These are phyloP conservation scores for Cariama cristata DNA, from an alignment of 2,113 vertebrate species.

Conservation along the genomic window DNA sequence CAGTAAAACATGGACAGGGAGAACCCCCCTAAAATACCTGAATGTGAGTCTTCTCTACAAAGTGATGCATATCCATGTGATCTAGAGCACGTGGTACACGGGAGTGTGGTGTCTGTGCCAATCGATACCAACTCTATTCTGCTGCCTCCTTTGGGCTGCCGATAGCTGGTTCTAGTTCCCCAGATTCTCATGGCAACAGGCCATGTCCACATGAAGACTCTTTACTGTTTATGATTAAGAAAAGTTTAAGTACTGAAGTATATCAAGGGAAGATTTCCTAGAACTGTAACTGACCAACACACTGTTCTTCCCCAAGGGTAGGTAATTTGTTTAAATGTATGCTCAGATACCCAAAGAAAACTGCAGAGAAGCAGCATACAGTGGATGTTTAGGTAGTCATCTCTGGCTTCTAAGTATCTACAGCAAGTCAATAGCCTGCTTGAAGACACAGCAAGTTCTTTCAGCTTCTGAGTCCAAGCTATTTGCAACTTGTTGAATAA, in stretches of 20 bases:
- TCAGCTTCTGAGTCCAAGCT: background rate
- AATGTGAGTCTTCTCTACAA: background rate
- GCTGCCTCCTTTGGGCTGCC: background rate
- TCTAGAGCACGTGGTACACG: background rate
- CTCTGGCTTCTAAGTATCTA: background rate
- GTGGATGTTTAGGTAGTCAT: background rate
- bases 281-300: background rate
- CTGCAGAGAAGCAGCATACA: background rate
- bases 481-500: background rate
- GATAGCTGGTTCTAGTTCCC: background rate
- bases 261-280: background rate
- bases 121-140: background rate
- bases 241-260: background rate
- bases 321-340: background rate
- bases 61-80: accelerated
- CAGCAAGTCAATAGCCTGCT: background rate
- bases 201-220: background rate
- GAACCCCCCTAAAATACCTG: background rate
- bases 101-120: background rate
- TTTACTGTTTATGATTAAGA: background rate
- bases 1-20: background rate
- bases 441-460: background rate
- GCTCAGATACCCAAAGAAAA: background rate
- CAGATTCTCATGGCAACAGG: background rate
- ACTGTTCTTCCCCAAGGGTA: background rate